phyloP scores from a whole-genome alignment of 2,113 vertebrate genomes.

The Excalfactoria chinensis region DNA sequence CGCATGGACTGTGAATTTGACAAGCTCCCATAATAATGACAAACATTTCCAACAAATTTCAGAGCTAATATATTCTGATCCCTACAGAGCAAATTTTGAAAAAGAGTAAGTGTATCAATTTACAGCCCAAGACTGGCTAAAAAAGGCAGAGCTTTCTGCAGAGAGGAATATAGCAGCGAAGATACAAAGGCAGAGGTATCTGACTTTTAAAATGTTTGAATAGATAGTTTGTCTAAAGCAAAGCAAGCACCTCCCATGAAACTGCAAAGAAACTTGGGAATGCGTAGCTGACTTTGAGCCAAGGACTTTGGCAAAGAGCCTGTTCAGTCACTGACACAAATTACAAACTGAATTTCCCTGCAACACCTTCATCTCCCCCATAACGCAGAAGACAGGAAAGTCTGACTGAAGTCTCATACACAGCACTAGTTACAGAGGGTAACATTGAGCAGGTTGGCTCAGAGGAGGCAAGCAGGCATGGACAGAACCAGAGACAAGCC shows the following conservation, averaged over 20 bases:
- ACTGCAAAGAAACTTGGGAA: not conserved
- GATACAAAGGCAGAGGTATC: constrained; percentile 32
- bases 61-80: constrained; percentile 56
- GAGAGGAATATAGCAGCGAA: constrained; percentile 16
- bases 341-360: not conserved
- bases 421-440: not conserved
- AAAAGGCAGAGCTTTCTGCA: constrained; percentile 8
- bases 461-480: not conserved
- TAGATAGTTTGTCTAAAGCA: not conserved
- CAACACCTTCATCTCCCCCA: not conserved
- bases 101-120: constrained; percentile 34
- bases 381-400: not conserved
- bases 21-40: constrained; percentile 45
- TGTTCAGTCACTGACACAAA: not conserved
- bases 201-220: constrained; percentile 42
- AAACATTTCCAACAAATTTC: constrained; percentile 40
- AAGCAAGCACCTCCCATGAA: not conserved
- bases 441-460: not conserved
- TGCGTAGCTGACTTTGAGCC: rapidly evolving
- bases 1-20: constrained; percentile 25
- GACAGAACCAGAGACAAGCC: not conserved
- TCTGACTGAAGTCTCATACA: not conserved
- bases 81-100: constrained; percentile 53
- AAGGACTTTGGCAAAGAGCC: not conserved
- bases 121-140: constrained; percentile 6